phyloP scores from a whole-genome alignment of 1,140 invertebrate species.

The Drosophila busckii region DNA sequence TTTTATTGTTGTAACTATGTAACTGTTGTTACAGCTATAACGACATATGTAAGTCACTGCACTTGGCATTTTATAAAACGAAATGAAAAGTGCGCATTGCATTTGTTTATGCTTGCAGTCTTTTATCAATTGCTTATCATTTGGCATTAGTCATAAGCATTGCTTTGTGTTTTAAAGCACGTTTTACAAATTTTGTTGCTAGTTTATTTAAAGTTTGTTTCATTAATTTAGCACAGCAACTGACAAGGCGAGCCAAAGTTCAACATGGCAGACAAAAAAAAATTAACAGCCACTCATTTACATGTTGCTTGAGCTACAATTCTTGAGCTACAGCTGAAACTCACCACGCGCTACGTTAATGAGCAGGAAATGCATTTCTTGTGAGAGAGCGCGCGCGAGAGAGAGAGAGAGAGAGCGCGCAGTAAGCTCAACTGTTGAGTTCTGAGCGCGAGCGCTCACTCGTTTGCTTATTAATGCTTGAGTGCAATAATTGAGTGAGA shows the following conservation, averaged over 20 bases:
- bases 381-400: conserved; percentile 7
- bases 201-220: conserved; percentile 15
- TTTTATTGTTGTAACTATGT: conserved; percentile 6
- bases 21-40: not conserved
- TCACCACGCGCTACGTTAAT: conserved; percentile 56
- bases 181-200: conserved; percentile 44
- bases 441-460: conserved; percentile 13
- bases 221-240: conserved; percentile 15
- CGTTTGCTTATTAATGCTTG: conserved; percentile 25
- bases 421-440: conserved; percentile 19
- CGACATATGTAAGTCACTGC: not conserved
- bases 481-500: conserved; percentile 12
- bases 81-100: conserved; percentile 54
- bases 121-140: conserved; percentile 10
- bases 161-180: conserved; percentile 4
- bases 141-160: conserved; percentile 13
- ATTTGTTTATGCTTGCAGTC: not conserved
- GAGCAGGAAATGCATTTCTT: conserved; percentile 68
- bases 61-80: conserved; percentile 21
- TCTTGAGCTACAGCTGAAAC: conserved; percentile 27
- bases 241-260: conserved; percentile 23
- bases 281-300: conserved; percentile 51
- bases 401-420: too few species aligned
- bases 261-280: conserved; percentile 22
- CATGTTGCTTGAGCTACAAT: conserved; percentile 35